A percentile compares a stretch with the other conserved stretches of the same genome.
These are phyloP conservation scores for Laterallus jamaicensis DNA, from an alignment of 2,113 vertebrate species.

Conservation along the genomic window DNA sequence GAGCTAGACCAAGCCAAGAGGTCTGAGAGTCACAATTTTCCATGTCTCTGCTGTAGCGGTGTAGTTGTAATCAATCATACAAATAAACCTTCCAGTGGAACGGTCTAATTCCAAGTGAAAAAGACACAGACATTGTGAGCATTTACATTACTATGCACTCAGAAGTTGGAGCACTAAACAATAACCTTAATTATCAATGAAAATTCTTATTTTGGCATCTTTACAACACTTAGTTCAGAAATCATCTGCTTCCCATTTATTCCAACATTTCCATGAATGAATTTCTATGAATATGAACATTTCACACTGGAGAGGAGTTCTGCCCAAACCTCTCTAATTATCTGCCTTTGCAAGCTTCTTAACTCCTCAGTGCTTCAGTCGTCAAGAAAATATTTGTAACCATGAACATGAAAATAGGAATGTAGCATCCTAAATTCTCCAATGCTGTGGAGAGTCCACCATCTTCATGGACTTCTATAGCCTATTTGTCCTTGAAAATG, in stretches of 20 bases:
- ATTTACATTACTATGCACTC: background rate
- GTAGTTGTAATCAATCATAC: background rate
- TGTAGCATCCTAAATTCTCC: background rate
- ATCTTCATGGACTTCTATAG: background rate
- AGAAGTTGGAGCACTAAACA: background rate
- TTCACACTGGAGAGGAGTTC: background rate
- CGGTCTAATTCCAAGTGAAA: background rate
- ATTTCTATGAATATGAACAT: background rate
- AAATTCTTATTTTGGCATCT: background rate
- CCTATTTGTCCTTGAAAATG: background rate
- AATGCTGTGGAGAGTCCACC: background rate
- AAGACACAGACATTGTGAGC: background rate
- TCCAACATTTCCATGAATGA: background rate
- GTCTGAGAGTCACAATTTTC: background rate
- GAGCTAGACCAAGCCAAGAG: background rate
- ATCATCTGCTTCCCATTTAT: background rate
- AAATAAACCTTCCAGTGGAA: background rate
- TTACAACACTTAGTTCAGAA: background rate
- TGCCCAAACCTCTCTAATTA: background rate
- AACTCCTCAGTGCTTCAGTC: background rate
- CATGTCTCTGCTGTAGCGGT: background rate
- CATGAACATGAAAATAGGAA: background rate
- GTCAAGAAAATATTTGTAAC: background rate
- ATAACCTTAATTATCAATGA: background rate
- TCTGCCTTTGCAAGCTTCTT: background rate